Percentiles rank a stretch among this genome's conserved stretches.
These are phyloP conservation scores for Plectus sambesii DNA, from an alignment of 1,140 invertebrate genomes.

Conservation along the genomic window DNA sequence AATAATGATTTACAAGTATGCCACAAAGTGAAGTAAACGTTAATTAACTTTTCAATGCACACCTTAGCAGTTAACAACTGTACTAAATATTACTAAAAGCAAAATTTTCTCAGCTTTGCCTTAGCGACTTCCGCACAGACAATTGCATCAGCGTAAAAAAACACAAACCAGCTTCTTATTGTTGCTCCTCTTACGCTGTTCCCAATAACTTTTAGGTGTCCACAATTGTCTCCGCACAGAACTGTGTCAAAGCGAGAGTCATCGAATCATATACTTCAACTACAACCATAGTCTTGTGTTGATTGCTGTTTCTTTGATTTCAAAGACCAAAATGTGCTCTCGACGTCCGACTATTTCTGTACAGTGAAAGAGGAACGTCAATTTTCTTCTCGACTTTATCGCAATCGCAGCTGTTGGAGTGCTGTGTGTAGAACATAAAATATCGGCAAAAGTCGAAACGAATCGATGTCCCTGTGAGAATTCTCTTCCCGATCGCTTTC, in stretches of 20 bases:
- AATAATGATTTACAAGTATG: too few species aligned
- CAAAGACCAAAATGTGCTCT: conserved; percentile 44
- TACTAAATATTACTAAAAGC: too few species aligned
- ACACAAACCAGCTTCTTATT: conserved; percentile 57
- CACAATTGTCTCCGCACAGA: conserved; percentile 42
- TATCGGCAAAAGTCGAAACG: conserved; percentile 34
- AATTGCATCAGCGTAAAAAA: conserved; percentile 89
- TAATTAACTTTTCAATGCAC: too few species aligned
- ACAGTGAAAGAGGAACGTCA: conserved; percentile 3
- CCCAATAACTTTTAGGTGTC: conserved; percentile 26
- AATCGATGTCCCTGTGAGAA: conserved; percentile 39
- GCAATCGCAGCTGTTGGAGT: conserved; percentile 25
- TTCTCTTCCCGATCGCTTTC: conserved; percentile 37
- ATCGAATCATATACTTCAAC: conserved; percentile 50
- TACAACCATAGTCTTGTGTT: conserved; percentile 50
- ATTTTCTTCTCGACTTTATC: conserved; percentile 2
- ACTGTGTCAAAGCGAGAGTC: conserved; percentile 48
- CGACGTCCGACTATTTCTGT: not conserved
- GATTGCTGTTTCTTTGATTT: conserved; percentile 94
- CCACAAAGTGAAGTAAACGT: too few species aligned
- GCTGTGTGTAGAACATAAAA: conserved; percentile 28
- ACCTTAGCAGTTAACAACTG: too few species aligned
- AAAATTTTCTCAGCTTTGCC: conserved; percentile 67
- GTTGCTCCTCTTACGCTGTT: not conserved
- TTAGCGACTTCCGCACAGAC: conserved; percentile 78